Evolutionary conservation across 2,797 vertebrate genomes (phyloP).

Genomic region (Threskiornis aethiopicus): DNA sequence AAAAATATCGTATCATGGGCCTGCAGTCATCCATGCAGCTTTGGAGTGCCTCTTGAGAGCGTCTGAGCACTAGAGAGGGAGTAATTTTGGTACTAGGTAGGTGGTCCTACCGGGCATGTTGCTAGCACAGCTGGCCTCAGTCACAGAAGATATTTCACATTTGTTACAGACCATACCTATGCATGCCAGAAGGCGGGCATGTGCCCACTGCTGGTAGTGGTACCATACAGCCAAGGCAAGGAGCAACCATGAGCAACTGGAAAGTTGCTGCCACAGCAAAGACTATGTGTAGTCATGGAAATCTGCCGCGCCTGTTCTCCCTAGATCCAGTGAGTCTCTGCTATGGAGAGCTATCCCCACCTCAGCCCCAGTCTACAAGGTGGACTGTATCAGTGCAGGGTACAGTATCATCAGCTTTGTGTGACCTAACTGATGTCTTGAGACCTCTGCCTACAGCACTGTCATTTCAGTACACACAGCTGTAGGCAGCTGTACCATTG

Average conservation of each 20-base stretch:
- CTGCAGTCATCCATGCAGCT: background rate
- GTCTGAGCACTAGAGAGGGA: background rate
- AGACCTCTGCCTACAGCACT: background rate
- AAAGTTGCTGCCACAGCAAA: background rate
- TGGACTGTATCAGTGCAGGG: fast-evolving
- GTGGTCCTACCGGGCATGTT: background rate
- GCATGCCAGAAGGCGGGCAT: background rate
- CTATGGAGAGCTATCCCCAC: background rate
- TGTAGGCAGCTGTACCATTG: background rate
- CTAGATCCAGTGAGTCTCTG: background rate
- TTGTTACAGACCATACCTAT: background rate
- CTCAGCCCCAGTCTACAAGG: background rate
- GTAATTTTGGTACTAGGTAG: background rate
- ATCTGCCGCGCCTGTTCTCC: background rate
- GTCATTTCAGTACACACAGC: background rate
- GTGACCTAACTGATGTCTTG: background rate
- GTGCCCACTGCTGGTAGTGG: background rate
- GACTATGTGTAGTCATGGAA: background rate
- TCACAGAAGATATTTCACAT: background rate
- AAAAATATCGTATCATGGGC: background rate
- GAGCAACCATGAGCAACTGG: background rate
- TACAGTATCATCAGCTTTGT: background rate
- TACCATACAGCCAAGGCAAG: background rate
- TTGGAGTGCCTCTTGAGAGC: background rate
- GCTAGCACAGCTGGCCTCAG: background rate